These are phyloP conservation scores for Meteorus sp. DNA, from an alignment of 1,140 invertebrate species.

Conservation along the genomic window DNA sequence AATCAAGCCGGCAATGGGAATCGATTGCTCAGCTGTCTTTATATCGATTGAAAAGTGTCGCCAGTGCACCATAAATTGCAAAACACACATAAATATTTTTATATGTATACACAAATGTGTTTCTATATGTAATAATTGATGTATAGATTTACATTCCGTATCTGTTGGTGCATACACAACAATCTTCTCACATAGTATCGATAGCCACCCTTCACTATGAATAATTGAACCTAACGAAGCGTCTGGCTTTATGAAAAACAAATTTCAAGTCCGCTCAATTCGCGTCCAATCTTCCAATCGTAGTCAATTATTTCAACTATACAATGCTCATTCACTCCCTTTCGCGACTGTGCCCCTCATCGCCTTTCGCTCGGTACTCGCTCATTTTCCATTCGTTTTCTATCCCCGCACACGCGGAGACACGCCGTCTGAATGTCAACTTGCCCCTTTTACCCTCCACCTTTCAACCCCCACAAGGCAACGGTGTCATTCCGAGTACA, in stretches of 20 bases:
- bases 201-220: conserved; percentile 21
- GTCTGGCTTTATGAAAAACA: conserved; percentile 42
- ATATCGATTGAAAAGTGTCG: neutral
- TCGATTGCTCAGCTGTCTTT: neutral
- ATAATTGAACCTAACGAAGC: conserved; percentile 57
- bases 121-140: too few relatives aligned
- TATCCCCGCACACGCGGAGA: neutral
- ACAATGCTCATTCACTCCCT: conserved; percentile 16
- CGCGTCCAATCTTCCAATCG: conserved; percentile 60
- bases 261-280: conserved; percentile 46
- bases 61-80: neutral
- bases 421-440: conserved; percentile 52
- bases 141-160: too few relatives aligned
- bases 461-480: conserved; percentile 48
- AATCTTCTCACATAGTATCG: too few relatives aligned
- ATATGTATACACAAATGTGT: too few relatives aligned
- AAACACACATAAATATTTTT: too few relatives aligned
- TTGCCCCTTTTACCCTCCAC: too few relatives aligned
- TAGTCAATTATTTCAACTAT: conserved; percentile 52
- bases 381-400: neutral
- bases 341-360: too few relatives aligned
- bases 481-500: conserved; percentile 57
- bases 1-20: neutral
- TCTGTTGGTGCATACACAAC: too few relatives aligned
- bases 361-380: too few relatives aligned